Evolutionary conservation across 2,797 vertebrate species (phyloP).

Genomic region (Phyllotis vaccarum): DNA sequence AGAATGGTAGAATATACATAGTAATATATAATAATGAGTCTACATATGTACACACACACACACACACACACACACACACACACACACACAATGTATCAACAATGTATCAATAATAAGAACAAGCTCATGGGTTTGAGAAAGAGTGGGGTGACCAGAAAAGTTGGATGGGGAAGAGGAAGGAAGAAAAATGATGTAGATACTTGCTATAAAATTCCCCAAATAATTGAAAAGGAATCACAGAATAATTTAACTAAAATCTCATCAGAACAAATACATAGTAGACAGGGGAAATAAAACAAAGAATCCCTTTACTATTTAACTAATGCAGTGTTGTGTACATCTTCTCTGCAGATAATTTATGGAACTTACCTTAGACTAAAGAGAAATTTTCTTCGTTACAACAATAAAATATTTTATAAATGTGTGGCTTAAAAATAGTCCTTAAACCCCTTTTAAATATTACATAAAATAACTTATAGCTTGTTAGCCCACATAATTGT

Average conservation of each 20-base stretch:
- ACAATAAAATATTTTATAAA: constrained; percentile 34
- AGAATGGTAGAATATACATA: not conserved
- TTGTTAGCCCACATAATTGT: constrained; percentile 39
- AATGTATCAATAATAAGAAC: not conserved
- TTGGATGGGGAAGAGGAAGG: not conserved
- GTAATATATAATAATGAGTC: not conserved
- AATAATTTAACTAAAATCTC: constrained; percentile 12
- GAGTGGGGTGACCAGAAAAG: not conserved
- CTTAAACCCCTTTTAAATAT: not conserved
- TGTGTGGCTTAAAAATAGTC: not conserved
- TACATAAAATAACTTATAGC: not conserved
- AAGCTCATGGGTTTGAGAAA: not conserved
- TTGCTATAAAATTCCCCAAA: not conserved
- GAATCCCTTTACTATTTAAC: not conserved
- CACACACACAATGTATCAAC: too few relatives aligned
- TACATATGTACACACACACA: not conserved
- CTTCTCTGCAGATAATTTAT: not conserved
- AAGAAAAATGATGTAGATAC: not conserved
- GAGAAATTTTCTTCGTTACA: constrained; percentile 38
- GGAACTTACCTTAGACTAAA: not conserved
- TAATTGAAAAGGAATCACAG: not conserved
- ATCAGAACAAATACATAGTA: constrained; percentile 1
- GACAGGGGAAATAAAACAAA: not conserved
- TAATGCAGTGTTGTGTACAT: not conserved
- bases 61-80: not conserved